Evolutionary conservation across 2,888 invertebrate species (phyloP).

Genomic region (Ennomos fuscantarius): DNA sequence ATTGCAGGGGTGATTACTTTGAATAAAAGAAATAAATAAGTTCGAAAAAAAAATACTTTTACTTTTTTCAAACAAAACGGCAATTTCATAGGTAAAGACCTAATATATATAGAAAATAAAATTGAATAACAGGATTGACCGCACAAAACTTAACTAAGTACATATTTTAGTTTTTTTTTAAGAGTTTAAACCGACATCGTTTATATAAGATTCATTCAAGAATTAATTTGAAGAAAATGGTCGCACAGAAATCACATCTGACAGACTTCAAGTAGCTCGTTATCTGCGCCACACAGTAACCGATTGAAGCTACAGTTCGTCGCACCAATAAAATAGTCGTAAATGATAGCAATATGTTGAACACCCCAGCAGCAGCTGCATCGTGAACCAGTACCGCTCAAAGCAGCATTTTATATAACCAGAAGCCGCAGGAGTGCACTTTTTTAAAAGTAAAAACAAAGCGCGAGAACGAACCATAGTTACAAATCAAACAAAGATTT

Average conservation of each 20-base stretch:
- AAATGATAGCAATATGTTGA: conserved; percentile 35
- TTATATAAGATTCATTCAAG: too few species aligned
- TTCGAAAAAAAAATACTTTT: too few species aligned
- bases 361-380: conserved; percentile 11
- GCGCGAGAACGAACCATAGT: conserved; percentile 45
- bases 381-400: conserved; percentile 8
- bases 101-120: too few species aligned
- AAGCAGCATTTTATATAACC: conserved; percentile 17
- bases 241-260: neutral
- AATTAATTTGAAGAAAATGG: too few species aligned
- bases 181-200: too few species aligned
- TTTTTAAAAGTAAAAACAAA: conserved; percentile 37
- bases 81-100: too few species aligned
- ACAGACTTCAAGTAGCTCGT: conserved; percentile 38
- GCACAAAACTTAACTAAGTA: too few species aligned
- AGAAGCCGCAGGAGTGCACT: conserved; percentile 10
- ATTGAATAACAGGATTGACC: too few species aligned
- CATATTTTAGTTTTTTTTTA: too few species aligned
- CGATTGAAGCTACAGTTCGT: conserved; percentile 36
- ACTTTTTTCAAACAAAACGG: too few species aligned
- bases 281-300: conserved; percentile 20
- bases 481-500: conserved; percentile 30
- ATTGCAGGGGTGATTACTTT: too few species aligned
- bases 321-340: conserved; percentile 35
- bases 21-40: too few species aligned